Evolutionary conservation across 1,140 invertebrate species (phyloP), one percentile per base, ranked within the genome.

Genomic region (Atta colombica): DNA sequence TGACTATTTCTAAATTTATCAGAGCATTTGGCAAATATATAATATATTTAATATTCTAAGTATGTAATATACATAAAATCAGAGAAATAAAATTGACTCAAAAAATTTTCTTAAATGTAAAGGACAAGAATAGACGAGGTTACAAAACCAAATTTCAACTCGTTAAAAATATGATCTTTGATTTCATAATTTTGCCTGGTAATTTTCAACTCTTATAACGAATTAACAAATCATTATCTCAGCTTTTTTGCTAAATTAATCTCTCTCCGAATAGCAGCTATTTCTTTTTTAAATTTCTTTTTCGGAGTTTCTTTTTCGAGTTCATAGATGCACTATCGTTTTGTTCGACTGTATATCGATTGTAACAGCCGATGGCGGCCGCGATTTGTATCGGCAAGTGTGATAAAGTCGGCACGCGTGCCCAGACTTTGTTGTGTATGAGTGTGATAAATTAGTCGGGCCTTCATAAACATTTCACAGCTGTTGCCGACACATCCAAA

Each of bases 401-500:
- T 84, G 89, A 90, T 90, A 89, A 90, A 90, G 85, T 85, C 75
- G 65, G 66, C 84, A 81, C 65, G 81, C 66, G 71, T 81, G 86
- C 82, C 66, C 25, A 55, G 49, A 61, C 55, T 82, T 65, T 65
- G 53, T 68, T 74, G 45, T 89, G 88, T 90, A 91, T 71, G 90
- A 92, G 91, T 91, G 93, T 93, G 92, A 95, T 95, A 95, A 95
- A 95, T 95, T 95, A 95, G 93, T 93, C 91, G 91, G 89, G 93
- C 92, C 92, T 94, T 94, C 94, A 94, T 94, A 94, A 95, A 94
- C 94, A 95, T 94, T 94, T 94, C 93, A 93, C 94, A 94, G 93
- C 93, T 94, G 94, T 84, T 92, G 93, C 92, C 92, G 93, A 94
- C 93, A 94, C 92, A 94, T 78, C 82, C 90, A 80, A 84, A 74